phyloP scores from a whole-genome alignment of 2,113 vertebrate genomes.

The Microtus richardsoni region DNA sequence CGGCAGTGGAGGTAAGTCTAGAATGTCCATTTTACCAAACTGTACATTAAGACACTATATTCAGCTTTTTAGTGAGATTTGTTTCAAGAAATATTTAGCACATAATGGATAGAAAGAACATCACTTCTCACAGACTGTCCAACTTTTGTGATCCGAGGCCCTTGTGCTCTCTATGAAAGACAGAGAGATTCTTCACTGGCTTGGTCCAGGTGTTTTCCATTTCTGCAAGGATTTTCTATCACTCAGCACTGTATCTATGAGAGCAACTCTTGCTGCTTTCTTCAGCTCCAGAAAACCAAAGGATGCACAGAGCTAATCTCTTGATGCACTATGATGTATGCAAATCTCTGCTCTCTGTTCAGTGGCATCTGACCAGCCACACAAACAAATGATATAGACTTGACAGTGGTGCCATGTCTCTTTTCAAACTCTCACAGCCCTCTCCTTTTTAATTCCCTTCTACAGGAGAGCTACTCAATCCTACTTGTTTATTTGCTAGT shows the following conservation, averaged over 20 bases:
- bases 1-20: neutral
- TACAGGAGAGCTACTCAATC: constrained; percentile 13
- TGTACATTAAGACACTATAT: constrained; percentile 40
- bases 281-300: constrained; percentile 61
- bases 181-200: neutral
- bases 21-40: neutral
- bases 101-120: neutral
- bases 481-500: constrained; percentile 14
- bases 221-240: constrained; percentile 54
- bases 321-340: constrained; percentile 27
- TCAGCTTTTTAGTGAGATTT: constrained; percentile 42
- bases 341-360: constrained; percentile 57
- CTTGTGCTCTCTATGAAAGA: constrained; percentile 21
- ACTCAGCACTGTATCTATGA: neutral
- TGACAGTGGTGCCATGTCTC: neutral
- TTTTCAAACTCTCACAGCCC: neutral
- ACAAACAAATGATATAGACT: constrained; percentile 58
- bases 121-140: neutral
- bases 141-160: constrained; percentile 25
- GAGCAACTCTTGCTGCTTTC: constrained; percentile 49
- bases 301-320: constrained; percentile 19
- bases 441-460: constrained; percentile 63
- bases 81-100: constrained; percentile 50
- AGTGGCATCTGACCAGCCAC: constrained; percentile 42
- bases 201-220: constrained; percentile 22